phyloP scores from a whole-genome alignment of 1,140 invertebrate genomes.

The Brachystomella parvula region DNA sequence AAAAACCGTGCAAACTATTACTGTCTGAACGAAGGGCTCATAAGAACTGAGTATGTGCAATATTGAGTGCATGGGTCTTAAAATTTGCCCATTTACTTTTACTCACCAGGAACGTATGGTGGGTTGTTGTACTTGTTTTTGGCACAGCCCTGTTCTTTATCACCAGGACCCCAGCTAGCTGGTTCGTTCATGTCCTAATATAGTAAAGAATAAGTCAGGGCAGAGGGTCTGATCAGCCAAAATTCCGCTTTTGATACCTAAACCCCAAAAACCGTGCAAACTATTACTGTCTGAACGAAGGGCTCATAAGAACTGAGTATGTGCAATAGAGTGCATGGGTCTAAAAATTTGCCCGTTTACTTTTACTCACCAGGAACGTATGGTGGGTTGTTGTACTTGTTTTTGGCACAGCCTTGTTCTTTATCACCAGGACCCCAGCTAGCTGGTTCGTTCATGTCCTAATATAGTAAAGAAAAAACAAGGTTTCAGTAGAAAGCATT shows the following conservation, averaged over 20 bases:
- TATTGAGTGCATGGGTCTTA: background rate
- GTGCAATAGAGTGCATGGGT: background rate
- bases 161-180: constrained; percentile 35
- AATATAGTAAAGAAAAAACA: constrained; percentile 25
- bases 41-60: no score
- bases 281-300: no score
- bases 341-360: background rate
- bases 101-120: constrained; percentile 35
- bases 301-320: no score
- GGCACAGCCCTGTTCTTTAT: constrained; percentile 28
- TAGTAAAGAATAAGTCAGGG: constrained; percentile 34
- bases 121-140: constrained; percentile 32
- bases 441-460: constrained; percentile 39
- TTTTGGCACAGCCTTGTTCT: constrained; percentile 24
- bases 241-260: constrained; percentile 19
- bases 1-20: no score
- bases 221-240: constrained; percentile 41
- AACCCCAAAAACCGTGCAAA: no score
- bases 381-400: constrained; percentile 35
- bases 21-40: no score
- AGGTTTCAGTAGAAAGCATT: no score
- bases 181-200: constrained; percentile 38
- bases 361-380: constrained; percentile 32
- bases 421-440: constrained; percentile 35
- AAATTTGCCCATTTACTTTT: background rate